These are phyloP conservation scores for Copsychus sechellarum DNA, from an alignment of 2,113 vertebrate species.

Conservation along the genomic window DNA sequence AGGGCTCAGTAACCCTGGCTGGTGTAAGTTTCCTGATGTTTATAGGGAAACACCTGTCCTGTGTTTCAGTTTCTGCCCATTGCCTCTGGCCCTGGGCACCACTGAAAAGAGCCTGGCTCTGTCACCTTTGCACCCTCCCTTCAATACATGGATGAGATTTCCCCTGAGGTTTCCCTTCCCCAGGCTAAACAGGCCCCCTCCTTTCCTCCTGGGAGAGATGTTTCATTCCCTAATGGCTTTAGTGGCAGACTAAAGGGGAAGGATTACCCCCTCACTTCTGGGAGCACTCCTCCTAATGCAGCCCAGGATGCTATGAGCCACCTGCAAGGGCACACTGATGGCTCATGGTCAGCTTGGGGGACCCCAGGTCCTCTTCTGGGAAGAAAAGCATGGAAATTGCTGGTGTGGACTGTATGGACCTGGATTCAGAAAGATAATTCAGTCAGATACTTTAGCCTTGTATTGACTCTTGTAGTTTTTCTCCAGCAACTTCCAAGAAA, in stretches of 20 bases:
- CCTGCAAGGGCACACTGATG: not conserved
- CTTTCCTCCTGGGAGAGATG: not conserved
- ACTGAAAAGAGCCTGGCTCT: not conserved
- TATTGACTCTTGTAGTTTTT: not conserved
- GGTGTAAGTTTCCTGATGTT: not conserved
- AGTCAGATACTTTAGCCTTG: not conserved
- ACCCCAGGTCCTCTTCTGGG: not conserved
- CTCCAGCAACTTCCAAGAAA: not conserved
- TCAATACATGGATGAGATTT: not conserved
- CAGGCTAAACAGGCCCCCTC: not conserved
- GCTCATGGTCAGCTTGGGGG: not conserved
- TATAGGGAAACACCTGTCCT: not conserved
- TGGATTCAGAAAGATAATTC: not conserved
- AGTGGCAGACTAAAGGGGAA: not conserved
- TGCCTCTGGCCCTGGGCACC: not conserved
- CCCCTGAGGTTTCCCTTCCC: not conserved
- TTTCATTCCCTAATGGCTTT: not conserved
- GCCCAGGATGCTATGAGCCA: not conserved
- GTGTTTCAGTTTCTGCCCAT: not conserved
- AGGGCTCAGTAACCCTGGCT: not conserved
- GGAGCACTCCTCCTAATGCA: not conserved
- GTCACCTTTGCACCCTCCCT: not conserved
- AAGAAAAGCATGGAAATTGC: not conserved
- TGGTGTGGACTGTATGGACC: not conserved
- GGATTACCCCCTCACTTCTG: not conserved